phyloP scores from a whole-genome alignment of 2,797 vertebrate species.

The Pelochelys cantorii region DNA sequence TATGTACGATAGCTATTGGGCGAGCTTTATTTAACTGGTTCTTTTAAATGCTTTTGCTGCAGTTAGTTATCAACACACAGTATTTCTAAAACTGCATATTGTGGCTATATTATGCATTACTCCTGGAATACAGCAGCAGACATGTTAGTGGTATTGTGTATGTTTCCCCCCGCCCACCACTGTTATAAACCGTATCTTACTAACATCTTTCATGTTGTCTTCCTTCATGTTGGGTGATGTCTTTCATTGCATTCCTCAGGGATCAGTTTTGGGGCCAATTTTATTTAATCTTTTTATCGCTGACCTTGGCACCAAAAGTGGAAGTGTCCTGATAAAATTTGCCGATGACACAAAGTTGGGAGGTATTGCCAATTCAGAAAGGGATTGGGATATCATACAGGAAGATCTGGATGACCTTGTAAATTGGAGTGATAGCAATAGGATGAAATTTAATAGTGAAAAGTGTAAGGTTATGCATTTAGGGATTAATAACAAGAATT shows the following conservation, averaged over 20 bases:
- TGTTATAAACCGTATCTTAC: neutral
- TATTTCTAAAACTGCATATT: neutral
- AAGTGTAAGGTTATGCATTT: too few species aligned
- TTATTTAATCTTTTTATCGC: too few species aligned
- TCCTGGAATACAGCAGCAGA: neutral
- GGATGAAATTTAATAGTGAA: too few species aligned
- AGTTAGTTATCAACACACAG: neutral
- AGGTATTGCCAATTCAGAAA: too few species aligned
- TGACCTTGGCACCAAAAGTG: too few species aligned
- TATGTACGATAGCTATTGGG: neutral
- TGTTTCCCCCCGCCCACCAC: neutral
- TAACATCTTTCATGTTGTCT: constrained; percentile 77
- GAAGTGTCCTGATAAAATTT: too few species aligned
- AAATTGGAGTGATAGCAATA: too few species aligned
- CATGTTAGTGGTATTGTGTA: neutral
- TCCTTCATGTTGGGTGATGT: constrained; percentile 84
- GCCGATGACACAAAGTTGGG: too few species aligned
- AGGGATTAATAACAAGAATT: too few species aligned
- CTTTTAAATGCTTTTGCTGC: neutral
- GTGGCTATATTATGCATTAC: neutral
- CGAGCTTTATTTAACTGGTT: neutral
- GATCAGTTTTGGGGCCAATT: too few species aligned
- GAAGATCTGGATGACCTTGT: too few species aligned
- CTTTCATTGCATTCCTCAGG: constrained; percentile 76
- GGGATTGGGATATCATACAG: too few species aligned